Base-by-base conservation (phyloP, 2,797 vertebrate species). In the Crocidura indochinensis region DNA sequence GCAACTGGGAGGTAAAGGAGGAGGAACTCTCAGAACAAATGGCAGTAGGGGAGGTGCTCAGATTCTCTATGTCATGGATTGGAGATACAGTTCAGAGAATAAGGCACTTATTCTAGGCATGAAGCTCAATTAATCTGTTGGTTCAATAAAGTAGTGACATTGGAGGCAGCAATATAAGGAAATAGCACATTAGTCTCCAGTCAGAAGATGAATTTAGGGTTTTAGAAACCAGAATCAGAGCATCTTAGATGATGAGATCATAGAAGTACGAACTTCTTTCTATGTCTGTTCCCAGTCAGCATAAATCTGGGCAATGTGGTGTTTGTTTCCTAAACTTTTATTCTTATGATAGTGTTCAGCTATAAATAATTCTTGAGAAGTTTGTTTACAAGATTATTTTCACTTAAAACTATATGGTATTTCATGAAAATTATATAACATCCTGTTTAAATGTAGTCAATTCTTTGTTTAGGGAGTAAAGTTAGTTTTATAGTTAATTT, bases 401-500 rank as follows among this genome's bases (percentile, higher is more conserved):
- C 87, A 12, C 38, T 76, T 75, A 90, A 17, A 60, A 22, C 12
- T 72, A 8, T 38, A 38, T 88, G 73, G 17, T 6, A 0, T 88
- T 91, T 77, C 27, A 24, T 38, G 38, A 38, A 38, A 38, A 38
- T 38, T 38, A 38, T 38, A 38, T 38, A 38, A 38, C 5, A 38
- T 38, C 14, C 15, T 51, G 22, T 92, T 64, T 11, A 84, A 78
- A 71, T 84, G 53, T 8, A 91, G 85, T 79, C 38, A 94, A 77
- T 51, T 71, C 31, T 79, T 84, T 24, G 29, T 84, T 91, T 87
- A 73, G 24, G 71, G 29, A 81, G 27, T 49, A 82, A 73, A 64
- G 6, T 71, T 88, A 74, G 77, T 92, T 84, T 38, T 74, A 79
- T 67, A 71, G 27, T 81, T 84, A 77, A 22, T 69, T 6, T 92